phyloP scores from a whole-genome alignment of 2,113 vertebrate genomes.

The Nothoprocta perdicaria region DNA sequence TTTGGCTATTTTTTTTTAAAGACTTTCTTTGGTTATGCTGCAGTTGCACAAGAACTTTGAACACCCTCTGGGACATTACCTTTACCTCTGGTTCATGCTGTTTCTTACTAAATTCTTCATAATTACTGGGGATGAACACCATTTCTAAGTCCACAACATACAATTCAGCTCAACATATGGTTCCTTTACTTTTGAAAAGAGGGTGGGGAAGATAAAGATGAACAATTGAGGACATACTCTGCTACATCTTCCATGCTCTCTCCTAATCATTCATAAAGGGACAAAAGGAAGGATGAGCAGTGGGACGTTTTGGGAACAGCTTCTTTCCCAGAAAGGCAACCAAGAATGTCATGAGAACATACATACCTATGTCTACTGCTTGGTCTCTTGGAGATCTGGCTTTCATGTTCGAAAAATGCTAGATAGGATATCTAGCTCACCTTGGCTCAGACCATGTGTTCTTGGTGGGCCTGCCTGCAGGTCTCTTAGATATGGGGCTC shows the following conservation, averaged over 20 bases:
- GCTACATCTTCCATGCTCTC: not conserved
- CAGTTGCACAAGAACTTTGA: not conserved
- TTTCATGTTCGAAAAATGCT: not conserved
- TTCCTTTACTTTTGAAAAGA: not conserved
- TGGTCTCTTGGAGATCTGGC: not conserved
- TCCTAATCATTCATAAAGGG: not conserved
- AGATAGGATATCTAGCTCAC: not conserved
- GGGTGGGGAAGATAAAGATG: not conserved
- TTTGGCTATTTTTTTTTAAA: not conserved
- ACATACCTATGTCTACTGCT: not conserved
- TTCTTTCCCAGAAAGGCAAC: not conserved
- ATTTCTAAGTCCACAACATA: not conserved
- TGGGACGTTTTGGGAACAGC: not conserved
- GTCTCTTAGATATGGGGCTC: not conserved
- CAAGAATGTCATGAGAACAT: not conserved
- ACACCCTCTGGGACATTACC: not conserved
- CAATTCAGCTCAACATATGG: not conserved
- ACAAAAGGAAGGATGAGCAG: not conserved
- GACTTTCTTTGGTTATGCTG: too few species aligned
- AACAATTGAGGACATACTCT: not conserved
- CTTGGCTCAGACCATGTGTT: rapidly evolving
- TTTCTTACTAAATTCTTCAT: not conserved
- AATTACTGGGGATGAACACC: not conserved
- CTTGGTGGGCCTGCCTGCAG: not conserved
- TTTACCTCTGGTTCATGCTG: not conserved